Base-by-base conservation (phyloP, 2,113 vertebrate genomes). In the Dendrocopos noguchii region DNA sequence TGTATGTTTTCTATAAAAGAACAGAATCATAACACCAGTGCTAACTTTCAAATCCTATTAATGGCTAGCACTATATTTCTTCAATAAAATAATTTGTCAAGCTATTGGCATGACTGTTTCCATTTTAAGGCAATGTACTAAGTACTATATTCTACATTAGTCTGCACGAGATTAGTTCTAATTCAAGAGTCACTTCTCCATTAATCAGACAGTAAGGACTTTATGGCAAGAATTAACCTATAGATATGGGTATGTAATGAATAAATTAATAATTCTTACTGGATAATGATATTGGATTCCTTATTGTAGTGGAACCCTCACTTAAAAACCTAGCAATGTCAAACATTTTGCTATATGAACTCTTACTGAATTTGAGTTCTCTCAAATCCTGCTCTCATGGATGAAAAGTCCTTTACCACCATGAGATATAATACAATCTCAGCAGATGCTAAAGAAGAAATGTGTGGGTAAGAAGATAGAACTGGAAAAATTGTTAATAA, bases 81-180 rank as follows among this genome's bases (percentile, higher is more conserved):
- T 91, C 84, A 84, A 36, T 90, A 77, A 93, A 94, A 73, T 63
- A 28, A 76, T 89, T 78, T 84, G 18, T 86, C 25, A 82, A 55
- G 42, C 63, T 84, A 14, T 93, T 31, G 22, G 74, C 29, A 28
- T 52, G 27, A 61, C 87, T 66, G 46, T 80, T 84, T 68, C 50
- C 56, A 67, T 88, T 79, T 65, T 39, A 90, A 90, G 53, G n/a
- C 66, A 84, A 12, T 34, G 33, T 83, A 44, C 61, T 68, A 74
- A 67, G 20, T 44, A 15, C n/a, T 76, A 2, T 73, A 29, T 44
- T 84, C n/a, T 66, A 65, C n/a, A 73, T 82, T 36, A 52, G 13
- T 70, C 68, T 85, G 84, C 46, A 82, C 28, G 77, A 71, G 47
- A 71, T 71, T 64, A 82, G 33, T 78, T 77, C n/a, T 82, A 93